Evolutionary conservation across 2,113 vertebrate genomes (phyloP), one percentile per base, ranked within the genome.

Genomic region (Brachirus orientalis): DNA sequence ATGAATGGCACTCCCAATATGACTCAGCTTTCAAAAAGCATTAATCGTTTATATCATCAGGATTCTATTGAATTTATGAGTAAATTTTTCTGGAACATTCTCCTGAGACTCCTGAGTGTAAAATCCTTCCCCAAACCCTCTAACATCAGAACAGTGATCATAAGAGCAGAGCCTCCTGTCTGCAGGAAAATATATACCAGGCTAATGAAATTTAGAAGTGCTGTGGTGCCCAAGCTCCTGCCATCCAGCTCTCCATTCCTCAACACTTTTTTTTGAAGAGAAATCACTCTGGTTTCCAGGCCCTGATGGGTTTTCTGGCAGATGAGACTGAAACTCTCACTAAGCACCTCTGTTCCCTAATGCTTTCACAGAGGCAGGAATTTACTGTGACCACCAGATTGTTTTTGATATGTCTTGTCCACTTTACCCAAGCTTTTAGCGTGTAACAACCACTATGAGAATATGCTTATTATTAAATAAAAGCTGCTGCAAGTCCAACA

Each of bases 231-330:
- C 14, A 10, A n/a, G 59, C 36, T 70, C 52, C 17, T 22, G 71
- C 62, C 51, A 36, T 44, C 62, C 41, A 14, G n/a, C 57, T 47
- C 63, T 44, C 45, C 57, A 44, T n/a, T n/a, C n/a, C n/a, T n/a
- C n/a, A n/a, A n/a, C n/a, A 61, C 46, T 17, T 66, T 65, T 53
- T 45, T 65, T 36, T 55, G 69, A 8, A 63, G 53, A 60, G 63
- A 52, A 62, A 66, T 56, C 67, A 56, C 55, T 63, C 47, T 77
- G 64, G 60, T 63, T 77, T 80, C 72, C 63, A 83, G 70, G 18
- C 53, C 68, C 69, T 80, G 80, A 79, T 81, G 73, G 76, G 35
- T 51, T 75, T 56, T 22, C 82, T 90, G 86, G 84, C 86, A 84
- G 73, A 73, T 72, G 62, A 28, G 45, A 53, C 69, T 28, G 10